phyloP scores from a whole-genome alignment of 2,888 invertebrate genomes.

The Pollenia amentaria region DNA sequence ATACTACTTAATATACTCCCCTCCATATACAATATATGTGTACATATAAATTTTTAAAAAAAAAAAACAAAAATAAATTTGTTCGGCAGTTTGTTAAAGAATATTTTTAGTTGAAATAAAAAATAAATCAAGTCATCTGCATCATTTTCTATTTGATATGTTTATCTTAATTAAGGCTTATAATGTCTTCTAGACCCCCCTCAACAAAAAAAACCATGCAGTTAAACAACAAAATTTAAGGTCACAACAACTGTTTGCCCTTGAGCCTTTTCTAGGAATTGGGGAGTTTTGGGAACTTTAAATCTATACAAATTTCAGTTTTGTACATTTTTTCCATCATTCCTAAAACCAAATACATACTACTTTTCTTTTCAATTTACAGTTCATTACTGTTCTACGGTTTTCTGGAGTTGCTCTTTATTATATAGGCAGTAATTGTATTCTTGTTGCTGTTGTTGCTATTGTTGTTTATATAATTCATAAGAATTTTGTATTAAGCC shows the following conservation, averaged over 20 bases:
- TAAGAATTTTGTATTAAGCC: constrained; percentile 4
- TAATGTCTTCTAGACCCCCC: constrained; percentile 5
- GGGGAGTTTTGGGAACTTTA: background rate
- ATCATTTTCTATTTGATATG: constrained; percentile 28
- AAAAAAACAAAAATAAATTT: background rate
- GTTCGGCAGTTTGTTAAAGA: constrained; percentile 17
- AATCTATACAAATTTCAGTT: background rate
- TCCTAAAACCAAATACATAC: too few species aligned
- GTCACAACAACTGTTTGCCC: background rate
- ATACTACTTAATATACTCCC: background rate
- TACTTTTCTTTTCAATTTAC: background rate
- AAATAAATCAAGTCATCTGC: constrained; percentile 12
- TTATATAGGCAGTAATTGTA: background rate
- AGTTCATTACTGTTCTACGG: background rate
- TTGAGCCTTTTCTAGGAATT: background rate
- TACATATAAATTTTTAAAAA: background rate
- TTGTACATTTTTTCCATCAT: background rate
- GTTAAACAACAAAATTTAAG: background rate
- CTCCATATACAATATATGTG: background rate
- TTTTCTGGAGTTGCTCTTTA: constrained; percentile 6
- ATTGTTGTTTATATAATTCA: background rate
- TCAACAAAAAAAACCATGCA: background rate
- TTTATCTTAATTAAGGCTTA: constrained; percentile 55
- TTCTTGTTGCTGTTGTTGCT: background rate
- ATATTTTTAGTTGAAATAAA: background rate